Evolutionary conservation across 2,113 vertebrate genomes (phyloP).

Genomic region (Pogonocichla stellata): DNA sequence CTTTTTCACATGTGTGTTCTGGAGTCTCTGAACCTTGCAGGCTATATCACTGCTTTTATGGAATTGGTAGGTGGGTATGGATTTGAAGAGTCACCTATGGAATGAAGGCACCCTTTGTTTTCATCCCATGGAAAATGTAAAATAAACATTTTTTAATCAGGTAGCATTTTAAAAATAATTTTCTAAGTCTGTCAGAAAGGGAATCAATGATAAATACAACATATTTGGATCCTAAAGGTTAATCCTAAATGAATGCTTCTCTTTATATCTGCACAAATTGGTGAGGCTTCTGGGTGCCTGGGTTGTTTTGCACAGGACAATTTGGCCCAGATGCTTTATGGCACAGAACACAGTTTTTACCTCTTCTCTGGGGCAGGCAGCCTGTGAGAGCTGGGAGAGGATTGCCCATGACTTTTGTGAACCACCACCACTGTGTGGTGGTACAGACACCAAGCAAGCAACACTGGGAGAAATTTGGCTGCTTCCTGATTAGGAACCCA

Average conservation of each 20-base stretch:
- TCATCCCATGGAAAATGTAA: neutral
- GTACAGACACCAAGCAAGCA: neutral
- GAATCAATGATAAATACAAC: neutral
- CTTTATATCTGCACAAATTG: neutral
- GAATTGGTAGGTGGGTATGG: neutral
- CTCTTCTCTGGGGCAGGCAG: neutral
- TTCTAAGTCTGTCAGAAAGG: neutral
- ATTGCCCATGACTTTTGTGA: accelerated
- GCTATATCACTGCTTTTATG: neutral
- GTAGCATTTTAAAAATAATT: neutral
- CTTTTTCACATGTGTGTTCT: neutral
- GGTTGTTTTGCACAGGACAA: neutral
- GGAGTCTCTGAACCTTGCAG: neutral
- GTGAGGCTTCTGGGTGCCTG: neutral
- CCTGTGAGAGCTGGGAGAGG: neutral
- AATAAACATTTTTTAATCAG: neutral
- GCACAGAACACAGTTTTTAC: neutral
- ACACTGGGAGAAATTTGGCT: neutral
- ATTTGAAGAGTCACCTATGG: neutral
- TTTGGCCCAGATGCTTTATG: neutral
- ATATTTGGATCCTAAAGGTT: neutral
- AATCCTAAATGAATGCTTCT: neutral
- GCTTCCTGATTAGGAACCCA: neutral
- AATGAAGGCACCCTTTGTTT: neutral
- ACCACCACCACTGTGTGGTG: no score